phyloP scores from a whole-genome alignment of 1,140 invertebrate species.

The Drosophila sp. region DNA sequence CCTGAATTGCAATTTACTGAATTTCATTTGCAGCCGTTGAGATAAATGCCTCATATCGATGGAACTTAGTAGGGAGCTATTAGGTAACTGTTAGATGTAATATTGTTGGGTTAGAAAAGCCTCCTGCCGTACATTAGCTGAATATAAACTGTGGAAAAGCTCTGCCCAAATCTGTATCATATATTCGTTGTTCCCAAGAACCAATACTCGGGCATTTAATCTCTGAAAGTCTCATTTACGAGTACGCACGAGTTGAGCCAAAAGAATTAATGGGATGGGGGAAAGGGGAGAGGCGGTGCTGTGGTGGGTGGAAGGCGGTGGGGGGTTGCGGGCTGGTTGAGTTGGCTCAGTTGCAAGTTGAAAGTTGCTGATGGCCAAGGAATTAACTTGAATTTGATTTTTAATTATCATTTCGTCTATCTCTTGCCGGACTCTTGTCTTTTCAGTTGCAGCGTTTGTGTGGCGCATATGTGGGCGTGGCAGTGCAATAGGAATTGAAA shows the following conservation, averaged over 20 bases:
- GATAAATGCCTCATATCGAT: no score
- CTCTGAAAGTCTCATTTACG: conserved; percentile 6
- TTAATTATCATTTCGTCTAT: conserved; percentile 45
- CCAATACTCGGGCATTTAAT: background rate
- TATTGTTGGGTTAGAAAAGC: no score
- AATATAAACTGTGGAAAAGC: background rate
- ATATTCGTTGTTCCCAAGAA: background rate
- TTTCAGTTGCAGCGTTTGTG: conserved; percentile 13
- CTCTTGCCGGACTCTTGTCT: conserved; percentile 14
- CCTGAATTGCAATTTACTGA: no score
- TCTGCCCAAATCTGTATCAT: background rate
- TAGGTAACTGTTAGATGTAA: no score
- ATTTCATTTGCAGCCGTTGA: no score
- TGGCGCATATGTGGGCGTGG: conserved; percentile 32
- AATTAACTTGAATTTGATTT: conserved; percentile 40
- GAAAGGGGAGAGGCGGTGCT: no score
- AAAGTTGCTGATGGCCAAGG: background rate
- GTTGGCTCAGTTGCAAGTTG: background rate
- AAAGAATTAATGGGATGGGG: background rate
- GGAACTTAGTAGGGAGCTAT: no score
- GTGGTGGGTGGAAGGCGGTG: no score
- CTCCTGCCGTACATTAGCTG: background rate
- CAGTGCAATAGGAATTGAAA: conserved; percentile 37
- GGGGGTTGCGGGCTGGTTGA: no score
- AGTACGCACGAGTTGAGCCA: background rate